Conservation (phyloP, 35 echinoderm and acorn worm genomes). For the Strongylocentrotus purpuratus region DNA sequence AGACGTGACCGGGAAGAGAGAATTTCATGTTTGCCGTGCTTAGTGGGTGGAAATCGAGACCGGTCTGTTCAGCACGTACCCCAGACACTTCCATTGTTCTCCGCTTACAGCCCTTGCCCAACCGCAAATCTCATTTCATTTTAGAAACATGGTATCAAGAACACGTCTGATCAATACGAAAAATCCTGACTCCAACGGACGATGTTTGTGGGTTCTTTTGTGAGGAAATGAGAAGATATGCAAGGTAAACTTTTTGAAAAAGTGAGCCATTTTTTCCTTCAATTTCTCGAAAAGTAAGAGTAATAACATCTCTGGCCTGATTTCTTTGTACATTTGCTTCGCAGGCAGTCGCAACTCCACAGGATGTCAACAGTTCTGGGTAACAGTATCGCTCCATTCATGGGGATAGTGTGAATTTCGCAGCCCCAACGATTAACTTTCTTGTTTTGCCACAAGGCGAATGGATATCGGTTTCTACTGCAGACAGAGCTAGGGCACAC, state of each 20-base stretch:
- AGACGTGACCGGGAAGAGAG: not conserved
- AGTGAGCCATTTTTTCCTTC: not conserved
- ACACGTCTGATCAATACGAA: slow-evolving; percentile 23
- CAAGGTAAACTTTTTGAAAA: not conserved
- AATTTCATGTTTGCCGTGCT: not conserved
- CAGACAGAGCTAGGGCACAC: not conserved
- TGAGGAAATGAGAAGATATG: not conserved
- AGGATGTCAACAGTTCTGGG: not conserved
- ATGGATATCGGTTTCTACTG: not conserved
- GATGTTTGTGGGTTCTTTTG: slow-evolving; percentile 1
- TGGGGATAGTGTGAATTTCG: slow-evolving; percentile 18
- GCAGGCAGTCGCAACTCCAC: not conserved
- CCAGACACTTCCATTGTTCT: slow-evolving; percentile 14
- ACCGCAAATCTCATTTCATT: not conserved
- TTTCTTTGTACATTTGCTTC: not conserved
- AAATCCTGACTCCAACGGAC: slow-evolving; percentile 2
- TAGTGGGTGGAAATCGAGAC: not conserved
- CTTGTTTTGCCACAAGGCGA: slow-evolving; percentile 22
- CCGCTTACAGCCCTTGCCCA: not conserved
- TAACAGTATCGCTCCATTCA: slow-evolving; percentile 27
- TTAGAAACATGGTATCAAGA: slow-evolving; percentile 29
- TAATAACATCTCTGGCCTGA: slow-evolving; percentile 10
- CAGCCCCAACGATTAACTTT: slow-evolving; percentile 50
- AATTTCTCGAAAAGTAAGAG: not conserved
- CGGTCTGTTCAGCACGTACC: not conserved